A percentile compares a stretch with the other conserved stretches of the same genome.
Evolutionary conservation across 92 coral and sea anemone genomes (phyloP).

Genomic region (Epizoanthus stellaris): DNA sequence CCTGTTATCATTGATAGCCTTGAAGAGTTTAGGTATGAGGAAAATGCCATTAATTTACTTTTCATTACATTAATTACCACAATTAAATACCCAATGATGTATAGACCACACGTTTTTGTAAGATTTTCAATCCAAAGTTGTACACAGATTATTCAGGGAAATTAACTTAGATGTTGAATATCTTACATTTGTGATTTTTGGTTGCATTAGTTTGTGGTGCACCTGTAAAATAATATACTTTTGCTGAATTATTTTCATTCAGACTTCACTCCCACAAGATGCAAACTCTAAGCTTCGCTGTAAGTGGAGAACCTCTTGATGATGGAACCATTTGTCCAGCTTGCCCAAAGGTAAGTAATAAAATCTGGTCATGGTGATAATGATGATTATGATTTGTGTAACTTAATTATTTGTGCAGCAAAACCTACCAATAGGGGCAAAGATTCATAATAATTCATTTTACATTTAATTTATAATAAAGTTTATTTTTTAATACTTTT

Average conservation of each 20-base stretch:
- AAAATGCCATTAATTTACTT: background rate
- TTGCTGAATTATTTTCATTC: background rate
- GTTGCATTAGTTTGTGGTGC: background rate
- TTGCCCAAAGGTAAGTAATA: constrained; percentile 48
- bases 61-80: background rate
- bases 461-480: too few species aligned
- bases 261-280: constrained; percentile 20
- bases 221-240: background rate
- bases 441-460: too few species aligned
- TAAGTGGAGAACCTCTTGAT: constrained; percentile 10
- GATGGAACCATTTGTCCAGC: constrained; percentile 50
- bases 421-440: too few species aligned
- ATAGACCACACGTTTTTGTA: background rate
- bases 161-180: background rate
- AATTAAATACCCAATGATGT: background rate
- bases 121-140: background rate
- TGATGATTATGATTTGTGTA: too few species aligned
- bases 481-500: too few species aligned
- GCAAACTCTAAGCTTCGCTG: constrained; percentile 4
- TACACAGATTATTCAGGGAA: background rate
- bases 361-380: background rate
- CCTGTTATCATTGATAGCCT: constrained; percentile 33
- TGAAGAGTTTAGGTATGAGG: constrained; percentile 33
- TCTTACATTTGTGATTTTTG: too few species aligned
- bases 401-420: too few species aligned